A percentile compares a stretch with the other conserved stretches of the same genome.
Conservation (phyloP, 1,140 invertebrate species). For the Drosophila burlai region DNA sequence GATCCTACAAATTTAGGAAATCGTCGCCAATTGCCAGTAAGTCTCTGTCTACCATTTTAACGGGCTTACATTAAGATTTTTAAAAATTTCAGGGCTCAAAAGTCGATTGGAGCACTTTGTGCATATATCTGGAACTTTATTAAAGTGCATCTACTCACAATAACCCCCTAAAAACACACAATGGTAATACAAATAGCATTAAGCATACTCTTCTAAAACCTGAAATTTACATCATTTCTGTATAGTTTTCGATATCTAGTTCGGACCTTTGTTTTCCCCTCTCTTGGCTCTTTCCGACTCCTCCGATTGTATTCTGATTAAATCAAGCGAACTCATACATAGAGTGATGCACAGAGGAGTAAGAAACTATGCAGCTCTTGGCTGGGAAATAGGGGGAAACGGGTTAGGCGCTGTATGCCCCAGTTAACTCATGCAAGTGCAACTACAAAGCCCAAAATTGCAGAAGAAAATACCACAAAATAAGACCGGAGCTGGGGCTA, state of each 20-base stretch:
- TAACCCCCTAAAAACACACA: background rate
- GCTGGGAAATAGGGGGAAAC: background rate
- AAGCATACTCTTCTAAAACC: background rate
- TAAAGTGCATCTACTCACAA: background rate
- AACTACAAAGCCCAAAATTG: conserved; percentile 43
- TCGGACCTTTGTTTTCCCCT: background rate
- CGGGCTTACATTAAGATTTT: background rate
- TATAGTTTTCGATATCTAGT: background rate
- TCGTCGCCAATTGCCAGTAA: too few relatives aligned
- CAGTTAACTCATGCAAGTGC: conserved; percentile 45
- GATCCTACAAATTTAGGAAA: too few relatives aligned
- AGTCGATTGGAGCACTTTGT: background rate
- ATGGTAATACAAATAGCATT: background rate
- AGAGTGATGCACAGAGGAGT: background rate
- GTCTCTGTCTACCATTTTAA: too few relatives aligned
- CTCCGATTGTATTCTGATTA: conserved; percentile 64
- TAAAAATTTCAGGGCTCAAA: background rate
- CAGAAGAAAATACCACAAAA: conserved; percentile 25
- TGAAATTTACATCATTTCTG: background rate
- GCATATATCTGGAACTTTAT: background rate
- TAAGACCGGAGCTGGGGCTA: conserved; percentile 4
- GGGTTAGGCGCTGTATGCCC: conserved; percentile 3
- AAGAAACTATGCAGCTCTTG: background rate
- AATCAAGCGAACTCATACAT: conserved; percentile 51
- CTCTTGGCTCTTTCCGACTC: background rate